Evolutionary conservation across 2,797 vertebrate species (phyloP), one percentile per base, ranked within the genome.

Genomic region (Cryptoblepharus egeriae): DNA sequence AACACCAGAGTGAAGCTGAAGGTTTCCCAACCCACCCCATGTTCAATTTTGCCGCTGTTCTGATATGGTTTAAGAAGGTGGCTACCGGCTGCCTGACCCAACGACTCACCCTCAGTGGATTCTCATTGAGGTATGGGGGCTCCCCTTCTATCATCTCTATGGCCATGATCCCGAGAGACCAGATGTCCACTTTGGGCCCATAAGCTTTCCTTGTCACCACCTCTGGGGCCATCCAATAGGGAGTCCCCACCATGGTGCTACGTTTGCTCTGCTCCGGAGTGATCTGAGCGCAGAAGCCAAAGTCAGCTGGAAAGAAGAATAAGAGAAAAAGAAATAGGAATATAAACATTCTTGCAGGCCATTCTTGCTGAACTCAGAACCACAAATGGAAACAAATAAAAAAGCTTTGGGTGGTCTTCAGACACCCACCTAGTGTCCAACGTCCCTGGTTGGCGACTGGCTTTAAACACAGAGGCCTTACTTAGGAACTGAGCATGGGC

Each of bases 61-160:
- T 16, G 49, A 52, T 15, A 16, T 16, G 15, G 49, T 16, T 15
- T 52, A 52, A 52, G 49, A 52, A 2, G 13, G 49, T 52, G 13
- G 49, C 49, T 10, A 52, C 15, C 49, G 18, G 49, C 15, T 15
- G 49, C 49, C 15, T 52, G 4, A n/a, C n/a, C 5, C 20, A n/a
- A 20, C 15, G 2, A 6, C 96, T 97, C 91, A 99, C 98, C 95
- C 98, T 96, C 90, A 99, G 94, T 1, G 98, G 98, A 75, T 99
- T 99, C 88, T 99, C 98, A 1, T 99, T 99, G 91, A 98, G 97
- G 93, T 99, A 99, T 0, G 98, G 98, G 1, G 98, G 98, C 80
- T 99, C 98, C 60, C 98, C 98, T 92, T 99, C 98, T 0, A 99
- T 96, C 98, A 99, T 99, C 93, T 99, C 98, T 0, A 99, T 99